Evolutionary conservation across 2,113 vertebrate genomes (phyloP).

Genomic region (Monarcha castaneiventris): DNA sequence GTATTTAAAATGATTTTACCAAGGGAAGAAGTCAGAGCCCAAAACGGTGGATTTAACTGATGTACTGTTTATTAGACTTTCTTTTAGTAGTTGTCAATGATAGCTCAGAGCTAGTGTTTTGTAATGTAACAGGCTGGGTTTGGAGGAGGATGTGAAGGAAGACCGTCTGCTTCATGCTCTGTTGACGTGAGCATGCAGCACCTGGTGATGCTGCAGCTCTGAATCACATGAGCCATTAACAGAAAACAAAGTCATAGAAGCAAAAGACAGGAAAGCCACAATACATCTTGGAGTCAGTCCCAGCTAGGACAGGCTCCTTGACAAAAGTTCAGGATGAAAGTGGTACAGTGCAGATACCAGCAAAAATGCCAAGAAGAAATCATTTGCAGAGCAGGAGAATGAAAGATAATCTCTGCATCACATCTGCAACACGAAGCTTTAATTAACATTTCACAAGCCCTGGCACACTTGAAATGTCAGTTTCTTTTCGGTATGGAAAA

Average conservation of each 20-base stretch:
- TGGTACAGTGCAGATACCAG: neutral
- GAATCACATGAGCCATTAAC: neutral
- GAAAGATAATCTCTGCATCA: conserved; percentile 3
- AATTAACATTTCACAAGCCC: conserved; percentile 53
- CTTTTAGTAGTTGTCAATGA: neutral
- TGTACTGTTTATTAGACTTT: neutral
- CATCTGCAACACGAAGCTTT: conserved; percentile 47
- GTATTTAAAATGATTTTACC: neutral
- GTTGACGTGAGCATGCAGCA: neutral
- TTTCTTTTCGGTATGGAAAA: conserved; percentile 16
- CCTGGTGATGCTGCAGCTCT: neutral
- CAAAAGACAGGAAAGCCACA: neutral
- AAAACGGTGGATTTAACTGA: neutral
- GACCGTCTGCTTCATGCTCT: neutral
- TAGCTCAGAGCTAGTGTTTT: neutral
- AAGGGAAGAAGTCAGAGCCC: neutral
- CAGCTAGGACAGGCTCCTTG: neutral
- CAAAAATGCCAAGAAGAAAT: conserved; percentile 13
- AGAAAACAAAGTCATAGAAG: conserved; percentile 17
- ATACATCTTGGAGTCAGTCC: neutral
- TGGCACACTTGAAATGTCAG: conserved; percentile 25
- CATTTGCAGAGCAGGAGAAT: neutral
- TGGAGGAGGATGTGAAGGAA: neutral
- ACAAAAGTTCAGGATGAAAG: neutral
- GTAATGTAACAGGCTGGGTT: neutral